phyloP scores from a whole-genome alignment of 1,140 invertebrate species.

The Octopus sinensis region DNA sequence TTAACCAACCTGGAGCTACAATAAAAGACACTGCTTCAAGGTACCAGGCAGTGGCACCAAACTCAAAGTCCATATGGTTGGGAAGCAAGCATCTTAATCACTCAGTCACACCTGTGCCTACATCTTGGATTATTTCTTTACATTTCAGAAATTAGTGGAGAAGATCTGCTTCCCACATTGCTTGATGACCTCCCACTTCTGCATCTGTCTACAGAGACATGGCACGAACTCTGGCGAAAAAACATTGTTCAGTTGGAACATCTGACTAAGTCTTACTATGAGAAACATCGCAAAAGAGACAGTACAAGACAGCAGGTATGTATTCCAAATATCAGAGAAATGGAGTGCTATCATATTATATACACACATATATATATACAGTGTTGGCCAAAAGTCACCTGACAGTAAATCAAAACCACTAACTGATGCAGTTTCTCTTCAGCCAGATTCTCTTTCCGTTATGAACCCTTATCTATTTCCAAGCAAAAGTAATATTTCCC shows the following conservation, averaged over 20 bases:
- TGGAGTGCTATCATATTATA: too few relatives aligned
- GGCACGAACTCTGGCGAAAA: constrained; percentile 54
- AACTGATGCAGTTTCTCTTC: too few relatives aligned
- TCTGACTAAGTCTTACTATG: constrained; percentile 47
- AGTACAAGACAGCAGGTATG: constrained; percentile 45
- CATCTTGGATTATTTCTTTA: background rate
- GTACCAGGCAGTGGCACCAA: too few relatives aligned
- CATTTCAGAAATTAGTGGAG: constrained; percentile 25
- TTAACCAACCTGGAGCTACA: too few relatives aligned
- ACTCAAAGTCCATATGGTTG: background rate
- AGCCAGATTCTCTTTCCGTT: too few relatives aligned
- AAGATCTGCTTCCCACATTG: constrained; percentile 49
- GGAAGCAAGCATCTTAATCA: too few relatives aligned
- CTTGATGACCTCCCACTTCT: constrained; percentile 55
- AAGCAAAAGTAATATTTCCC: too few relatives aligned
- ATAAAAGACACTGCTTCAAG: too few relatives aligned
- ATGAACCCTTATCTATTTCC: too few relatives aligned
- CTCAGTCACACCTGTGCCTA: background rate
- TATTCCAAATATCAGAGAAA: background rate
- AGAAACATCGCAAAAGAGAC: constrained; percentile 48
- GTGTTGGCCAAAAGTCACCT: too few relatives aligned
- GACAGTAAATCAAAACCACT: too few relatives aligned
- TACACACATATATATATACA: too few relatives aligned
- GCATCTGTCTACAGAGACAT: constrained; percentile 52
- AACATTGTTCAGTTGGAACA: constrained; percentile 51